Evolutionary conservation across 2,797 vertebrate species (phyloP), one percentile per base, ranked within the genome.

Genomic region (Glyptemys insculpta): DNA sequence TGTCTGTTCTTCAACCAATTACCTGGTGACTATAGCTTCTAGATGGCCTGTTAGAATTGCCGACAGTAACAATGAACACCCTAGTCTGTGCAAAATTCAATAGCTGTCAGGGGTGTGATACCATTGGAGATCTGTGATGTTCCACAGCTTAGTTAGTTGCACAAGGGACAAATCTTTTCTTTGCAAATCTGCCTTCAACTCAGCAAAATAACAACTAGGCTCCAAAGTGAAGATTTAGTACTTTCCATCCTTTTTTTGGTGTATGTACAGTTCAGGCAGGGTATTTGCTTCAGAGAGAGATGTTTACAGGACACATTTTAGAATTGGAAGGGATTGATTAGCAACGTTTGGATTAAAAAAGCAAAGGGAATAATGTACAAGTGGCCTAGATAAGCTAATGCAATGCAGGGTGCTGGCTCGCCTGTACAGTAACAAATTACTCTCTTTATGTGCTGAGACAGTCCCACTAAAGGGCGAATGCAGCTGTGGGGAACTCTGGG

Each of bases 261-360:
- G 96, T 97, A 95, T 96, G 84, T 87, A 92, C 92, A 91, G 76
- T 56, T 65, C 37, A 96, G 91, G 85, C 87, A 86, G 95, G 96
- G 50, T 50, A 94, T 91, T 95, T 93, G 93, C 94, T 94, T 93
- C 92, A 91, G 95, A 92, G n/a, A 90, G 92, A 85, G 91, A 94
- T 93, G 93, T 96, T 96, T 96, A 91, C 94, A 97, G 96, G 95
- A 94, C 95, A 91, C 92, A 95, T 92, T 91, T 91, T 93, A 44
- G 93, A 95, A 92, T 96, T 96, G 93, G 92, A 87, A 94, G 88
- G 86, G 91, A 86, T 83, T 92, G 95, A 95, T 93, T 95, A 95
- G 94, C 19, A 2, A 88, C 83, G 84, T 91, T 95, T 94, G 85
- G 91, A 81, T 93, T 80, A 29, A 76, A 94, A 97, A 95, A 79